Conservation (phyloP, 2,797 vertebrate species). For the Sebastes vulpes region DNA sequence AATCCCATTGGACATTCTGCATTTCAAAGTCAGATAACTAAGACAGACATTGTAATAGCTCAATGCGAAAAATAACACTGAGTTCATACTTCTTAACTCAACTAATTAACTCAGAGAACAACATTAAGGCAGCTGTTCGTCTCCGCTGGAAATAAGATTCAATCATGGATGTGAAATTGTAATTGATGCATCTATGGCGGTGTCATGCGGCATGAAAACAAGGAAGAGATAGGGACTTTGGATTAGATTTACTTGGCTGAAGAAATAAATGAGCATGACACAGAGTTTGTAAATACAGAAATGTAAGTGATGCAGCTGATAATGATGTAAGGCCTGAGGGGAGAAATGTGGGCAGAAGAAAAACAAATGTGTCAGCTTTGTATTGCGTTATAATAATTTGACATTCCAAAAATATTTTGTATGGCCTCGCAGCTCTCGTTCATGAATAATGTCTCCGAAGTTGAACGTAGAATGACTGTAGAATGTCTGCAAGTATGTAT, state of each 20-base stretch:
- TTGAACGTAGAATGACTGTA: background rate
- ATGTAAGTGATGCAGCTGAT: conserved; percentile 37
- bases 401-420: background rate
- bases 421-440: background rate
- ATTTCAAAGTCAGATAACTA: conserved; percentile 5
- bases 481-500: background rate
- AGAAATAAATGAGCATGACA: conserved; percentile 47
- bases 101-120: conserved; percentile 34
- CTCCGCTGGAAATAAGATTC: conserved; percentile 37
- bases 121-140: conserved; percentile 23
- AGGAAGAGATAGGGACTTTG: conserved; percentile 1
- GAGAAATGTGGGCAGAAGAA: conserved; percentile 11
- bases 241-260: conserved; percentile 35
- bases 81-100: conserved; percentile 11
- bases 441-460: background rate
- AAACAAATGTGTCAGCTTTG: conserved; percentile 21
- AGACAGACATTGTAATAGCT: conserved; percentile 8
- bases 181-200: conserved; percentile 44
- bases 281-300: conserved; percentile 25
- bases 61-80: conserved; percentile 5
- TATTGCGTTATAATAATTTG: background rate
- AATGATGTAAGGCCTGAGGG: conserved; percentile 17
- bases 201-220: conserved; percentile 24
- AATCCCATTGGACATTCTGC: background rate
- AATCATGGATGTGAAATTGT: conserved; percentile 41